Evolutionary conservation across 2,888 invertebrate genomes (phyloP), one percentile per base, ranked within the genome.

Genomic region (Temnothorax ravouxi): DNA sequence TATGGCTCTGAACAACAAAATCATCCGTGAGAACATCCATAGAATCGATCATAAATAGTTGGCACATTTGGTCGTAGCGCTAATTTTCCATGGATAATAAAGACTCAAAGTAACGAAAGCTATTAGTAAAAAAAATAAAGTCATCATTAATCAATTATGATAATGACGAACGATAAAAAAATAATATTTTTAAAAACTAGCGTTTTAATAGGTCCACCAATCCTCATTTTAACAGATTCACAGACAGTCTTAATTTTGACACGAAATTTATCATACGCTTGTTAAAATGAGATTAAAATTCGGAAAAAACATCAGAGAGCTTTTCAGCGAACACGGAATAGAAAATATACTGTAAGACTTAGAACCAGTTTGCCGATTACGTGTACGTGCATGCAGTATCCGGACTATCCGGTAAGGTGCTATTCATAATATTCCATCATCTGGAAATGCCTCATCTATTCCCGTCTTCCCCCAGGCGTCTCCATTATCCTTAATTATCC

Each of bases 401-500:
- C 77, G 88, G 79, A 77, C 76, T 71, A 88, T 87, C 87, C 77
- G 88, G 79, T 74, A 75, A 76, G 52, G 86, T 87, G 84, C 88
- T 87, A 89, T 86, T 87, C 89, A 87, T 88, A 89, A 89, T 87
- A 89, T 89, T 89, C 89, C 89, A 89, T 89, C 89, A 88, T 86
- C 84, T 84, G 89, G 86, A 79, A 90, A 89, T 87, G 85, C 85
- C 84, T 83, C 89, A 89, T 88, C 85, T 84, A 90, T 90, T 87
- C 86, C 85, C 85, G 88, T 86, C 89, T 88, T 87, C 84, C 89
- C 89, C 83, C 87, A 75, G 84, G 91, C 90, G 72, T 87, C 90
- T 88, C 89, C 88, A 91, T 89, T 91, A 90, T 89, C 92, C 89
- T 88, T 91, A 91, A 91, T 91, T 91, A 91, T 87, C 85, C 84